Percentiles rank a stretch among this genome's conserved stretches.
Conservation (phyloP, 1,140 invertebrate species). For the Chrysomallon squamiferum region DNA sequence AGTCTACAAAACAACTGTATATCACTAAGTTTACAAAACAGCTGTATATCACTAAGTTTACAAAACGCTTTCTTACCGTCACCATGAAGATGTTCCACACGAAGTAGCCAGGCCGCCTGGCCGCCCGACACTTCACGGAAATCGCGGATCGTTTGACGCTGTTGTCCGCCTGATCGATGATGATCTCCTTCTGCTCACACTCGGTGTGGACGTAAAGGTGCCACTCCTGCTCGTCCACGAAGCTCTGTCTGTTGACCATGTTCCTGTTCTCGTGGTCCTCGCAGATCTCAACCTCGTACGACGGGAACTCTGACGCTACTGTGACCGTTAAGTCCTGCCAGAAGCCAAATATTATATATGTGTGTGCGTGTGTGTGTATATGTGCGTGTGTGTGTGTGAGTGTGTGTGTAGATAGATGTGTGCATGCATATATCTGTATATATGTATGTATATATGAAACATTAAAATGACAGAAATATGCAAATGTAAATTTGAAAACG, state of each 20-base stretch:
- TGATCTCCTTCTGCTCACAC: constrained; percentile 55
- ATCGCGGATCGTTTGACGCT: constrained; percentile 54
- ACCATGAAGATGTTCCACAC: constrained; percentile 65
- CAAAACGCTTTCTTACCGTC: constrained; percentile 59
- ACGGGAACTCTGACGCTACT: constrained; percentile 59
- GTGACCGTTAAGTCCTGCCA: constrained; percentile 61
- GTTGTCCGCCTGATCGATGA: constrained; percentile 58
- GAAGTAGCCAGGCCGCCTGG: constrained; percentile 60
- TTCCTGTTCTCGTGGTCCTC: constrained; percentile 59
- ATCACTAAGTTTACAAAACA: no score
- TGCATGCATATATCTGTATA: no score
- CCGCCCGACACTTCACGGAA: constrained; percentile 60
- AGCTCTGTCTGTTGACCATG: constrained; percentile 60
- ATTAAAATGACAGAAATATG: neutral
- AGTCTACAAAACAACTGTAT: no score
- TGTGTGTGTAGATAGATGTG: neutral
- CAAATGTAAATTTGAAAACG: no score
- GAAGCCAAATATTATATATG: no score
- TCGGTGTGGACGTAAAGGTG: constrained; percentile 61
- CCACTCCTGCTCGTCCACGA: constrained; percentile 64
- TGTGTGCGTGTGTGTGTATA: no score
- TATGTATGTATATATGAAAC: no score
- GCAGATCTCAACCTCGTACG: constrained; percentile 56
- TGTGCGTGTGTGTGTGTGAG: constrained; percentile 1
- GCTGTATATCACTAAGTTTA: no score